phyloP scores from a whole-genome alignment of 2,797 vertebrate genomes.

The Syngnathus acus region DNA sequence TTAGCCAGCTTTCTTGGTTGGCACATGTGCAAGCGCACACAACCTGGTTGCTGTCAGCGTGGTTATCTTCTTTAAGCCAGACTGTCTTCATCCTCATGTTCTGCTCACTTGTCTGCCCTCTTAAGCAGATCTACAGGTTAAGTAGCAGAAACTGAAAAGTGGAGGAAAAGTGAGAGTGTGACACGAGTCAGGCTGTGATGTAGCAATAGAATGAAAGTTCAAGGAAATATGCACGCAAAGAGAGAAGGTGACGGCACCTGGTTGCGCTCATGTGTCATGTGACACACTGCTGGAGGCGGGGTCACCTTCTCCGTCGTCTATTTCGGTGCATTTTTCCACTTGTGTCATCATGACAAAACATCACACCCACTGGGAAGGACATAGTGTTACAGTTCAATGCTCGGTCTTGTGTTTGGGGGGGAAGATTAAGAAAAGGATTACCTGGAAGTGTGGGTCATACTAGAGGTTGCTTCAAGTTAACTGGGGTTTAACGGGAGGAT shows the following conservation, averaged over 20 bases:
- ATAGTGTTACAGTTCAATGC: background rate
- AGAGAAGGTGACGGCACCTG: slow-evolving; percentile 24
- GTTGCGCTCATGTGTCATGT: slow-evolving; percentile 26
- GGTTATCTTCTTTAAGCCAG: slow-evolving; percentile 52
- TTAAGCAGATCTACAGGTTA: slow-evolving; percentile 56
- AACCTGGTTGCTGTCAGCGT: slow-evolving; percentile 32
- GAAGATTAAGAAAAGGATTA: slow-evolving; percentile 8
- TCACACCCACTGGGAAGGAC: background rate
- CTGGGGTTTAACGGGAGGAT: slow-evolving; percentile 3
- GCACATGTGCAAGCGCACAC: background rate
- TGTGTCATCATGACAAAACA: slow-evolving; percentile 1
- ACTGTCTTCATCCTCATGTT: slow-evolving; percentile 30
- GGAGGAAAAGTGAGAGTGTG: slow-evolving; percentile 1
- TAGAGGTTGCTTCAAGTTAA: slow-evolving; percentile 4
- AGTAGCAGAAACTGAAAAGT: slow-evolving; percentile 32
- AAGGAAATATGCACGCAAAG: slow-evolving; percentile 6
- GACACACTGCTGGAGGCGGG: slow-evolving; percentile 32
- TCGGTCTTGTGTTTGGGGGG: background rate
- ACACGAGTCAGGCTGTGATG: background rate
- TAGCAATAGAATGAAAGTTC: background rate
- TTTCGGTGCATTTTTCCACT: slow-evolving; percentile 20
- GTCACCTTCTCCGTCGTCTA: slow-evolving; percentile 42
- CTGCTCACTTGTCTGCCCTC: slow-evolving; percentile 31
- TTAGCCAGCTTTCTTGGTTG: slow-evolving; percentile 29
- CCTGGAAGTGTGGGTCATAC: background rate